Evolutionary conservation across 2,888 invertebrate species (phyloP), one percentile per base, ranked within the genome.

Genomic region (Pemphredon lugubris): DNA sequence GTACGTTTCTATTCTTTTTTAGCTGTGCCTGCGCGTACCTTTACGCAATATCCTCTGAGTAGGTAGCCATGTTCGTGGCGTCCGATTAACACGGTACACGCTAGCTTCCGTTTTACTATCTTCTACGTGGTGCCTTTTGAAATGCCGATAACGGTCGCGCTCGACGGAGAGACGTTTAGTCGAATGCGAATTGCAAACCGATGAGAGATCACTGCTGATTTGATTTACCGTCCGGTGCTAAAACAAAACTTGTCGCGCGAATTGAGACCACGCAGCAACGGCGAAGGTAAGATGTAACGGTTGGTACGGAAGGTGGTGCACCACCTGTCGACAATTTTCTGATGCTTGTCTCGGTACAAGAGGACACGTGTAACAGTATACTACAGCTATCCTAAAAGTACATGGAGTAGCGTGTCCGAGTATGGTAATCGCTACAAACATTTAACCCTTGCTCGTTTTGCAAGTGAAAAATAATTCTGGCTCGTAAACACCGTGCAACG

Each of bases 311-410:
- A 57, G 47, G 40, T 47, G 39, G 30, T 34, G n/a, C n/a, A 70
- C 59, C 83, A 84, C 81, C 84, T 85, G 84, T 77, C 83, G 78
- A 81, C 81, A 80, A 85, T 84, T 84, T 83, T 78, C 83, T 81
- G 83, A 85, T 84, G 77, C 81, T 84, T 85, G 83, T 82, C 83
- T 79, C 68, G 45, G 57, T 60, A 75, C 48, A 44, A 47, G 63
- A 73, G 59, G 75, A 77, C 77, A 77, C 76, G 74, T 81, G 75
- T 77, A 75, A 74, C 73, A 61, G 67, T 71, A 54, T 53, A 48
- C 65, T 42, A 57, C 64, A 18, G 40, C 64, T 76, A 73, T 64
- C 61, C 64, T 40, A 76, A 76, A 66, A 65, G 60, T 68, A 65
- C 58, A 72, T 54, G 60, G 60, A 64, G 71, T 79, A 63, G 79